Evolutionary conservation across 2,797 vertebrate genomes (phyloP), one percentile per base, ranked within the genome.

Genomic region (Jordanella pulchra): DNA sequence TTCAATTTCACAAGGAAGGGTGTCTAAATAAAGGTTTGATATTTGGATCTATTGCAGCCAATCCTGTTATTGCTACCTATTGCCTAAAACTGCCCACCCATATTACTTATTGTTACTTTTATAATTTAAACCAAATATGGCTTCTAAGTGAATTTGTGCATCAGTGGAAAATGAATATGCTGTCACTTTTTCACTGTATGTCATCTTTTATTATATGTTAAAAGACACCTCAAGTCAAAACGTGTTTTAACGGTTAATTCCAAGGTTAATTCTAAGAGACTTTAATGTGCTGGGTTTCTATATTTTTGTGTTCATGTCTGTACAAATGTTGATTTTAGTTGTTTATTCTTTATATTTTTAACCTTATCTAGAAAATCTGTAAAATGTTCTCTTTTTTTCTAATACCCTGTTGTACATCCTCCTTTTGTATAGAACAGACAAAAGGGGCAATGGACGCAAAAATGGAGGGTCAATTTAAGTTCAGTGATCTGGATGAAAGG

Each of bases 401-500:
- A 17, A 45, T 54, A 51, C 42, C 69, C 53, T 48, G 23, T 42
- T 61, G 65, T 78, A 53, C 47, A 73, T 78, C 75, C 65, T 65
- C 78, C 69, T 77, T 75, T 81, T 32, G 69, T 27, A 85, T 74
- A 63, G 55, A 66, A 63, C 42, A 66, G 63, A 82, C 76, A 75
- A 68, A 79, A 56, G 17, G 77, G 61, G 42, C 25, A 66, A 21
- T 21, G 64, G 55, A 79, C 39, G 56, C 55, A 72, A 79, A 72
- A 73, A 71, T 79, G 50, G 67, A 76, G 85, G 79, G 79, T 80
- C 82, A 75, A 84, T 78, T 74, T 73, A 78, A 72, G 82, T 82
- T 71, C 75, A 90, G 73, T 82, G 85, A 75, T 85, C 76, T 72
- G 71, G 58, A 85, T 69, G 79, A 89, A 79, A 76, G 73, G 73